Percentiles rank a stretch among this genome's conserved stretches.
phyloP scores from a whole-genome alignment of 1,140 invertebrate genomes.

The Drosophila punjabiensis region DNA sequence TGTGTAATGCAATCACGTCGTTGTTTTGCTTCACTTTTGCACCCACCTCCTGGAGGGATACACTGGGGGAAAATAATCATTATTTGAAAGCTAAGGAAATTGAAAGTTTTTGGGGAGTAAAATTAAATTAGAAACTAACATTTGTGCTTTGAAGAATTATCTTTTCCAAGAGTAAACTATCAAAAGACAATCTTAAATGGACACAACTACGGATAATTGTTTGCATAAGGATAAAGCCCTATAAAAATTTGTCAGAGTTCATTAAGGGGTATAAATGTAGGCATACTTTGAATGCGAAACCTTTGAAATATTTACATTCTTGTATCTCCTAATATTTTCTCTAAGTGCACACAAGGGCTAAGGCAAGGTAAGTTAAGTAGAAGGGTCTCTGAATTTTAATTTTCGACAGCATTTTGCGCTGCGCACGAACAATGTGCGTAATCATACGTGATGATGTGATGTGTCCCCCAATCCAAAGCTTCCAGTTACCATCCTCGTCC shows the following conservation, averaged over 20 bases:
- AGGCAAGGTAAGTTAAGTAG: slow-evolving; percentile 81
- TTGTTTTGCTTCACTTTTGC: slow-evolving; percentile 74
- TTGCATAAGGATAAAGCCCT: too few relatives aligned
- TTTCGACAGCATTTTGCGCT: slow-evolving; percentile 82
- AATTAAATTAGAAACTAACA: too few relatives aligned
- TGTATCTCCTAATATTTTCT: too few relatives aligned
- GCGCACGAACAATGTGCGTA: slow-evolving; percentile 84
- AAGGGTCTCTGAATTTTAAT: slow-evolving; percentile 84
- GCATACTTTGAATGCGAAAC: too few relatives aligned
- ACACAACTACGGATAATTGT: too few relatives aligned
- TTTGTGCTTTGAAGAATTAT: too few relatives aligned
- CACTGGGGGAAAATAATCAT: slow-evolving; percentile 1
- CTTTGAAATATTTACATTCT: too few relatives aligned
- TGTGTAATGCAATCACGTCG: slow-evolving; percentile 85
- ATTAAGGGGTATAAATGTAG: too few relatives aligned
- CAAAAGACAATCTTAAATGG: too few relatives aligned
- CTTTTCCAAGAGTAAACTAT: too few relatives aligned
- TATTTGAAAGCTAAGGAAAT: not conserved
- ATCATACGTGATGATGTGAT: slow-evolving; percentile 84
- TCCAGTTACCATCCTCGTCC: slow-evolving; percentile 27
- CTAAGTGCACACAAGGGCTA: slow-evolving; percentile 26
- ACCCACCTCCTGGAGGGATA: not conserved
- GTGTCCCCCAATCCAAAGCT: slow-evolving; percentile 38
- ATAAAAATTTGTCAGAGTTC: too few relatives aligned
- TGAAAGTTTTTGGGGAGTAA: not conserved